A percentile compares a stretch with the other conserved stretches of the same genome.
Conservation (phyloP, 2,888 invertebrate genomes). For the Ornithoptera alexandrae region DNA sequence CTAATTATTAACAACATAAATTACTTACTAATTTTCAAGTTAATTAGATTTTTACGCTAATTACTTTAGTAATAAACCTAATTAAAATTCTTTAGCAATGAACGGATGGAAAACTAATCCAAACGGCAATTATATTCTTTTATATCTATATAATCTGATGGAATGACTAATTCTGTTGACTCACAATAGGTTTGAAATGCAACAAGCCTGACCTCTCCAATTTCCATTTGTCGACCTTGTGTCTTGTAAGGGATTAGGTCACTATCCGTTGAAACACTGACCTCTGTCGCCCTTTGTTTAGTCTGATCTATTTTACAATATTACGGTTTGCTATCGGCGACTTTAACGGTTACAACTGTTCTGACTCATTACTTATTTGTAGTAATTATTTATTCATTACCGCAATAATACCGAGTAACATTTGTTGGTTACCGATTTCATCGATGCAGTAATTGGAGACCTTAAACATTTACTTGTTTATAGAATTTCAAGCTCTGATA, state of each 20-base stretch:
- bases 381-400: neutral
- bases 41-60: too few relatives aligned
- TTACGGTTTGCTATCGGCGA: conserved; percentile 11
- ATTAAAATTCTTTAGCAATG: too few relatives aligned
- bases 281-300: conserved; percentile 16
- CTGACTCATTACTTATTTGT: conserved; percentile 18
- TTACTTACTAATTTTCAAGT: too few relatives aligned
- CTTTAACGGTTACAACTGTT: conserved; percentile 17
- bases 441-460: too few relatives aligned
- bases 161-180: conserved; percentile 12
- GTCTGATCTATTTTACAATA: conserved; percentile 18
- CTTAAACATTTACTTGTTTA: too few relatives aligned
- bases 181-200: conserved; percentile 9
- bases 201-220: conserved; percentile 21
- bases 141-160: neutral
- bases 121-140: neutral
- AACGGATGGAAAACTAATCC: neutral
- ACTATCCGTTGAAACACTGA: conserved; percentile 23
- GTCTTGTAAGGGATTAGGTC: conserved; percentile 19
- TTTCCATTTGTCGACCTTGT: conserved; percentile 18
- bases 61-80: too few relatives aligned
- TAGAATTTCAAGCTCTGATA: neutral
- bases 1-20: too few relatives aligned
- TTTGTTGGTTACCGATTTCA: neutral
- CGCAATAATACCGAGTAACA: neutral